Evolutionary conservation across 2,797 vertebrate species (phyloP).

Genomic region (Myripristis murdjan): DNA sequence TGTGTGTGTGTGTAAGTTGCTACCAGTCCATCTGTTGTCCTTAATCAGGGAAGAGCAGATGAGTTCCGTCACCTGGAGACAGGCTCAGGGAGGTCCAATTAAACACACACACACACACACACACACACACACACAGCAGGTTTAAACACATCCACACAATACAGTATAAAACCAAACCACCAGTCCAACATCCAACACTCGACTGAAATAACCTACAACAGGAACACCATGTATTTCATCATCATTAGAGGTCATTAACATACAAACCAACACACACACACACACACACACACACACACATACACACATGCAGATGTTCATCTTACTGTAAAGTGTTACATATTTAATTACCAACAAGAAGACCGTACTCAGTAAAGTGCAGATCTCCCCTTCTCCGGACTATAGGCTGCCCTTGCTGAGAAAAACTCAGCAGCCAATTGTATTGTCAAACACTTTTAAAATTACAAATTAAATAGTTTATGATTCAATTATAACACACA

Average conservation of each 20-base stretch:
- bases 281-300: slow-evolving; percentile 12
- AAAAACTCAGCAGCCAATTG: no score
- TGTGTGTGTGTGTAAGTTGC: slow-evolving; percentile 37
- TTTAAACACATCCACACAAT: slow-evolving; percentile 36
- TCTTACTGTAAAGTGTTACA: neutral
- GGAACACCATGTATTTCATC: slow-evolving; percentile 66
- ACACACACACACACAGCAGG: no score
- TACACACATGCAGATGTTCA: slow-evolving; percentile 3
- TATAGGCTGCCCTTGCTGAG: no score
- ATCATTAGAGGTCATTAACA: slow-evolving; percentile 55
- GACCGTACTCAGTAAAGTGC: no score
- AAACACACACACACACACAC: slow-evolving; percentile 66
- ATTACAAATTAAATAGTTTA: no score
- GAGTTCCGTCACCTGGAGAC: slow-evolving; percentile 82
- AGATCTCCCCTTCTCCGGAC: no score
- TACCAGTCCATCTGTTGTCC: slow-evolving; percentile 81
- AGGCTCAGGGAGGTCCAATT: slow-evolving; percentile 83
- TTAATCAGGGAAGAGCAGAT: slow-evolving; percentile 82
- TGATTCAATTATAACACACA: no score
- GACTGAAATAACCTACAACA: slow-evolving; percentile 67
- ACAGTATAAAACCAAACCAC: slow-evolving; percentile 33
- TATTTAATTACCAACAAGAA: slow-evolving; percentile 16
- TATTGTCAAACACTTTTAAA: no score
- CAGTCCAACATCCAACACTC: slow-evolving; percentile 61
- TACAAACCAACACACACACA: slow-evolving; percentile 27